phyloP scores from a whole-genome alignment of 2,113 vertebrate genomes.

The Zosterops borbonicus region DNA sequence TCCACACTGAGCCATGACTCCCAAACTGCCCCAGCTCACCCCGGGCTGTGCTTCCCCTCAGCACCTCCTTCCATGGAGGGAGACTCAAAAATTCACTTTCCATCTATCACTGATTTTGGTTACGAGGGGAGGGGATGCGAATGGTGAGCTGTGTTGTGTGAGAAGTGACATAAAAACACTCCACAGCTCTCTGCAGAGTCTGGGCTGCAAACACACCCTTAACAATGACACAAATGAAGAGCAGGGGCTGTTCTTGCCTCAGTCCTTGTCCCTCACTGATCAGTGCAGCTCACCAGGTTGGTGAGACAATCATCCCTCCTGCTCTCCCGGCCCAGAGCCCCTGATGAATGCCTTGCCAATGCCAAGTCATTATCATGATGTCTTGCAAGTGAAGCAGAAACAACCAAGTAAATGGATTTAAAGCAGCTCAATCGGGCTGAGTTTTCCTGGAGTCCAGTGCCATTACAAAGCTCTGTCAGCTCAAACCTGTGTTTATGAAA shows the following conservation, averaged over 20 bases:
- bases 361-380: slow-evolving; percentile 36
- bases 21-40: not conserved
- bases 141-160: not conserved
- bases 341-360: slow-evolving; percentile 25
- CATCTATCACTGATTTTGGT: fast-evolving
- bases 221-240: not conserved
- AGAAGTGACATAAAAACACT: not conserved
- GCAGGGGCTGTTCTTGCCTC: not conserved
- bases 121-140: not conserved
- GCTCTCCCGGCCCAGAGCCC: slow-evolving; percentile 9
- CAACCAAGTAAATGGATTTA: slow-evolving; percentile 30
- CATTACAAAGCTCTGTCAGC: not conserved
- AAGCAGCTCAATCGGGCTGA: not conserved
- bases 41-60: not conserved
- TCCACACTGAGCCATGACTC: not conserved
- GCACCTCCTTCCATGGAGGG: fast-evolving
- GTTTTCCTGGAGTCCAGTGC: not conserved
- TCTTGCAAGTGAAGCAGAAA: slow-evolving; percentile 50
- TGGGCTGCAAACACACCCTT: not conserved
- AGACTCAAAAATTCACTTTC: not conserved
- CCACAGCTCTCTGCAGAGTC: not conserved
- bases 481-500: not conserved
- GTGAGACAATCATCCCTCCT: slow-evolving; percentile 22
- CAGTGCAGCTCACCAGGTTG: slow-evolving; percentile 24
- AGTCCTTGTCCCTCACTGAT: not conserved